Evolutionary conservation across 2,113 vertebrate genomes (phyloP).

Genomic region (Pleuronectes platessa): DNA sequence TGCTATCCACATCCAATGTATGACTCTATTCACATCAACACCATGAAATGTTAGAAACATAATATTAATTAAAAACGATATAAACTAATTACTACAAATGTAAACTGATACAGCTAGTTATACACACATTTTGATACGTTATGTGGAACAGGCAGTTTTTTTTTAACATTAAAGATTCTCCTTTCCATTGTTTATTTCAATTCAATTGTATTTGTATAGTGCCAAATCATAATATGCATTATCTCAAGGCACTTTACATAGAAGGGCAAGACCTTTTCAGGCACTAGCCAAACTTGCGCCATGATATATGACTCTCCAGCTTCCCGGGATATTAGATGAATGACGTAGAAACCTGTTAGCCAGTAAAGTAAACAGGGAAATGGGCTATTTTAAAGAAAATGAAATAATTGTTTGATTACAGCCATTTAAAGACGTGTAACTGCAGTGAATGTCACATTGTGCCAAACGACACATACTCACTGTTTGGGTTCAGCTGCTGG

Average conservation of each 20-base stretch:
- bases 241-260: background rate
- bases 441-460: background rate
- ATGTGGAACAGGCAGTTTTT: too few relatives aligned
- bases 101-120: too few relatives aligned
- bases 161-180: too few relatives aligned
- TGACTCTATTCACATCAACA: too few relatives aligned
- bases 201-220: too few relatives aligned
- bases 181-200: background rate
- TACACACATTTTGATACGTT: too few relatives aligned
- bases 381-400: conserved; percentile 26
- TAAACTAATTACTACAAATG: too few relatives aligned
- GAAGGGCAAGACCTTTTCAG: background rate
- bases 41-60: too few relatives aligned
- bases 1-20: too few relatives aligned
- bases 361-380: conserved; percentile 37
- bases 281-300: background rate
- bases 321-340: background rate
- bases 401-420: conserved; percentile 42
- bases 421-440: conserved; percentile 12
- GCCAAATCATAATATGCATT: too few relatives aligned
- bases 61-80: too few relatives aligned
- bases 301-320: background rate
- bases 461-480: background rate
- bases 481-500: background rate
- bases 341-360: conserved; percentile 1